Percentiles rank a stretch among this genome's conserved stretches.
Evolutionary conservation across 2,888 invertebrate species (phyloP).

Genomic region (Drosophila macrothrix): DNA sequence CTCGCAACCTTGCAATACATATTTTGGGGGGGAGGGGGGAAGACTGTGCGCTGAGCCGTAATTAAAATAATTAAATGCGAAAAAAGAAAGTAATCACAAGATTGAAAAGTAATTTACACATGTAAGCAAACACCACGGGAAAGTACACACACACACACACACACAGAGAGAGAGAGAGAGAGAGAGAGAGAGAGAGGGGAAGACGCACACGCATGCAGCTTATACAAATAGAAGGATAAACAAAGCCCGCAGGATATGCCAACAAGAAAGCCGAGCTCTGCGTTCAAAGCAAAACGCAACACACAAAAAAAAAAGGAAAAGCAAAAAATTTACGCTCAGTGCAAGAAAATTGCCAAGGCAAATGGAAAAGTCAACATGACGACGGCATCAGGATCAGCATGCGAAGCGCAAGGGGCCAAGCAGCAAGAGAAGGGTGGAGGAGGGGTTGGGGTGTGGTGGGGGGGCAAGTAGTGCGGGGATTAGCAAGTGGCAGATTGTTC

Average conservation of each 20-base stretch:
- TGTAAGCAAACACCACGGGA: conserved; percentile 75
- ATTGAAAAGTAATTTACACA: conserved; percentile 81
- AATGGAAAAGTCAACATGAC: conserved; percentile 77
- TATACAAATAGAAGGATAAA: conserved; percentile 68
- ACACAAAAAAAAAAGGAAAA: not conserved
- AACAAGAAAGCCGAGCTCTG: conserved; percentile 23
- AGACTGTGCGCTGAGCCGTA: conserved; percentile 70
- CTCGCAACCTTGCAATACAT: conserved; percentile 7
- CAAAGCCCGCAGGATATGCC: conserved; percentile 78
- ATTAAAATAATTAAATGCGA: conserved; percentile 84
- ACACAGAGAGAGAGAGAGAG: not conserved
- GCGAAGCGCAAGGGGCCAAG: conserved; percentile 25
- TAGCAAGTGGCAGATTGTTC: conserved; percentile 47
- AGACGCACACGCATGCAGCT: conserved; percentile 43
- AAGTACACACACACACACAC: conserved; percentile 23
- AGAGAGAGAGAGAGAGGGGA: not conserved
- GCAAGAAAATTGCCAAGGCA: conserved; percentile 74
- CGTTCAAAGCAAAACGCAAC: conserved; percentile 54
- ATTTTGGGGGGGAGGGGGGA: not conserved
- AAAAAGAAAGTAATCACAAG: conserved; percentile 75
- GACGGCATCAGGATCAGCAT: conserved; percentile 51
- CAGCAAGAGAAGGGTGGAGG: not conserved
- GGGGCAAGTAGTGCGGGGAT: conserved; percentile 29
- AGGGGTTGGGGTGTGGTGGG: not conserved
- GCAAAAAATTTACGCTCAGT: conserved; percentile 27